A percentile compares a stretch with the other conserved stretches of the same genome.
Conservation (phyloP, 2,797 vertebrate species). For the Dipus sagitta region DNA sequence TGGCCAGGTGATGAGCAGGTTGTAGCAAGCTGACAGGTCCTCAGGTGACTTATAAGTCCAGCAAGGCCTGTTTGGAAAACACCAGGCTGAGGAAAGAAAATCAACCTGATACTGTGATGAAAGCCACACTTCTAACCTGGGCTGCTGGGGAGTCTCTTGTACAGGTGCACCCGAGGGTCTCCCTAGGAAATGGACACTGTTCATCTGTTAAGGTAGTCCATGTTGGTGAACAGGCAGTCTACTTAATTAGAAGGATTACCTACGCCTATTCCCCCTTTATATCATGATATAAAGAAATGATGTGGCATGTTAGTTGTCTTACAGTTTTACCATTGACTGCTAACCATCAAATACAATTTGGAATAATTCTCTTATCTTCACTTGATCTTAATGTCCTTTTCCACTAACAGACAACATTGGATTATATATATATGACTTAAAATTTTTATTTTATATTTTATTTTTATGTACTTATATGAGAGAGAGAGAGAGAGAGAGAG, state of each 20-base stretch:
- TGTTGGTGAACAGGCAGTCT: neutral
- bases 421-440: neutral
- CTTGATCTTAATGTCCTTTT: conserved; percentile 53
- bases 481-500: too few relatives aligned
- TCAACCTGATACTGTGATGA: neutral
- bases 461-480: neutral
- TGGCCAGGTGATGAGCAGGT: neutral
- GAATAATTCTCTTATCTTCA: neutral
- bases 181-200: neutral
- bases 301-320: neutral
- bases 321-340: neutral
- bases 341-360: neutral
- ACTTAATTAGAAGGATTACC: neutral
- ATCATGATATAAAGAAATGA: neutral
- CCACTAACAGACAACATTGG: neutral
- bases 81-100: neutral
- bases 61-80: neutral
- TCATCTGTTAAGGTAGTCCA: neutral
- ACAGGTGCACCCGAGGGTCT: neutral
- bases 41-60: neutral
- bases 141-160: neutral
- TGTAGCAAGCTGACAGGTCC: neutral
- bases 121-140: neutral
- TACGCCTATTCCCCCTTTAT: neutral
- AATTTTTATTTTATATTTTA: too few relatives aligned